These are phyloP conservation scores for Callyntrura guangdongensis DNA, from an alignment of 2,888 invertebrate species.

Conservation along the genomic window DNA sequence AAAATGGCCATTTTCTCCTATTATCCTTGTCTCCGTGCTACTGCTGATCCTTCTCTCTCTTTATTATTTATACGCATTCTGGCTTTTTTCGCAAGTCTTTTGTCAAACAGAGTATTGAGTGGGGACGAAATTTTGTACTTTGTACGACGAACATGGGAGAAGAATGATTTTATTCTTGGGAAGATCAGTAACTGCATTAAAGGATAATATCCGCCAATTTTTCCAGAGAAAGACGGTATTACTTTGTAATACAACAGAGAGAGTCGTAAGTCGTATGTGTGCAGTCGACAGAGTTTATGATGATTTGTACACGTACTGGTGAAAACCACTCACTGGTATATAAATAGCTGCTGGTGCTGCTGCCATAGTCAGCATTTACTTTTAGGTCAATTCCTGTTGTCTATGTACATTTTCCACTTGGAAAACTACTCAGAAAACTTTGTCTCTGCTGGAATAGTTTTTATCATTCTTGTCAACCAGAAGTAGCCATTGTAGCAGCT, in stretches of 20 bases:
- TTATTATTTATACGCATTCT: not conserved
- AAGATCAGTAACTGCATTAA: slow-evolving; percentile 73
- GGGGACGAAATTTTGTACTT: not conserved
- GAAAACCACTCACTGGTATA: not conserved
- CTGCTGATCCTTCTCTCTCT: not conserved
- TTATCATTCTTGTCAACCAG: not conserved
- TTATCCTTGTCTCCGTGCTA: not conserved
- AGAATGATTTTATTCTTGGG: slow-evolving; percentile 66
- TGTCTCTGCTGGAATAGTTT: slow-evolving; percentile 33
- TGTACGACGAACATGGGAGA: not conserved
- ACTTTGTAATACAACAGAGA: not conserved
- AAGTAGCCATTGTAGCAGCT: not conserved
- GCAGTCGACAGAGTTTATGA: no score
- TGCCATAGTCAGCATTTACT: slow-evolving; percentile 4
- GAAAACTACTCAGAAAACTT: slow-evolving; percentile 56
- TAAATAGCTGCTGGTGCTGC: not conserved
- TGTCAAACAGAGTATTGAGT: not conserved
- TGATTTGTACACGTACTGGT: not conserved
- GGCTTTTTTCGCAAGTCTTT: not conserved
- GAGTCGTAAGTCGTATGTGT: no score
- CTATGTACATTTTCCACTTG: slow-evolving; percentile 80
- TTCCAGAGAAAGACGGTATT: slow-evolving; percentile 27
- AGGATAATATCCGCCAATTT: slow-evolving; percentile 67
- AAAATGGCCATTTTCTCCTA: slow-evolving; percentile 24
- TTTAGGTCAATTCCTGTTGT: slow-evolving; percentile 78